These are phyloP conservation scores for Tetramorium alpestre DNA, from an alignment of 1,140 invertebrate genomes.

Conservation along the genomic window DNA sequence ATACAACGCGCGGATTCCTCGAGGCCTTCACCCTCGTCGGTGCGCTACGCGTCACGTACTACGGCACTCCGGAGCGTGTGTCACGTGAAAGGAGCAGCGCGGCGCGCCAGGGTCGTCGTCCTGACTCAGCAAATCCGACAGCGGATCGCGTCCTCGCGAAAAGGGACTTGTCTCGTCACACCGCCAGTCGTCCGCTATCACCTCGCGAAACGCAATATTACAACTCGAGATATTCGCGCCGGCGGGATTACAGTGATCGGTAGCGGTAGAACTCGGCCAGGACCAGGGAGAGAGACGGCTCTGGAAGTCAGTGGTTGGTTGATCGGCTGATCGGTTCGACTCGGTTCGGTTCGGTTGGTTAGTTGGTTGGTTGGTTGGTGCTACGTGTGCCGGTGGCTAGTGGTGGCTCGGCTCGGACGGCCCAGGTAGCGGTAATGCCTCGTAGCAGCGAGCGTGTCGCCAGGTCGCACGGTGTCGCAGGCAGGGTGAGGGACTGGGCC, in stretches of 20 bases:
- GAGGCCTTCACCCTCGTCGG: conserved; percentile 63
- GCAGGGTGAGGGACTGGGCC: conserved; percentile 61
- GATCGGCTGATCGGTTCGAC: conserved; percentile 51
- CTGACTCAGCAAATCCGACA: conserved; percentile 12
- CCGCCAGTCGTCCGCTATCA: neutral
- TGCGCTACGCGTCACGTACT: conserved; percentile 35
- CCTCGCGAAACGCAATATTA: neutral
- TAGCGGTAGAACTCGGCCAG: neutral
- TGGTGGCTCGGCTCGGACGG: conserved; percentile 50
- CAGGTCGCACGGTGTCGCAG: conserved; percentile 69
- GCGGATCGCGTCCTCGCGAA: conserved; percentile 8
- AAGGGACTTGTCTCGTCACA: neutral
- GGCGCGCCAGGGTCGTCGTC: conserved; percentile 58
- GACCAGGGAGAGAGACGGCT: neutral
- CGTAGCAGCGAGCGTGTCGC: conserved; percentile 62
- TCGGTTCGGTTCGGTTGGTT: neutral
- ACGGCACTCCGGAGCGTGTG: conserved; percentile 26
- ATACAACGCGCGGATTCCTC: conserved; percentile 59
- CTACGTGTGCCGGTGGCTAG: conserved; percentile 62
- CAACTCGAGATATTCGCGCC: neutral
- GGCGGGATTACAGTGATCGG: neutral
- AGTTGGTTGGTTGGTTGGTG: conserved; percentile 46
- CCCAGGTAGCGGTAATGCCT: conserved; percentile 72
- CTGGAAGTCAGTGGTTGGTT: conserved; percentile 28
- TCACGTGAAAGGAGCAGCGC: conserved; percentile 53